phyloP scores from a whole-genome alignment of 2,113 vertebrate genomes.

The Orthonyx spaldingii region DNA sequence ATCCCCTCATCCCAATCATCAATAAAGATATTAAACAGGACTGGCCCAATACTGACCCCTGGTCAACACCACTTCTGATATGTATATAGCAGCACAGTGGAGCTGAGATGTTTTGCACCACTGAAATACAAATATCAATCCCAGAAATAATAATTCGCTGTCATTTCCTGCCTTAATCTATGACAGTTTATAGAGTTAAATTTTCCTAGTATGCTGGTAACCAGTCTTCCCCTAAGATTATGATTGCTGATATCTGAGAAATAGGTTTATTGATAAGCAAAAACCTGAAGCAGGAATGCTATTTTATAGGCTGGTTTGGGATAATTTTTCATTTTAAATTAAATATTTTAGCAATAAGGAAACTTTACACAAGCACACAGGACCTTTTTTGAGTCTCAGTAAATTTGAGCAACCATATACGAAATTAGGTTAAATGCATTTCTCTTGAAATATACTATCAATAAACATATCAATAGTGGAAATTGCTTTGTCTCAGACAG shows the following conservation, averaged over 20 bases:
- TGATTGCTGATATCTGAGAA: not conserved
- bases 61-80: not conserved
- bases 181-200: not conserved
- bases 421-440: not conserved
- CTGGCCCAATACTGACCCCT: not conserved
- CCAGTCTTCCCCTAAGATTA: not conserved
- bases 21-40: not conserved
- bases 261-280: not conserved
- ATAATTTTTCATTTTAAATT: not conserved
- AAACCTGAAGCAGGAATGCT: not conserved
- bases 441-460: not conserved
- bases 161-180: not conserved
- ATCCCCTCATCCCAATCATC: rapidly evolving
- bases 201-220: not conserved
- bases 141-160: not conserved
- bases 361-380: not conserved
- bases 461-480: not conserved
- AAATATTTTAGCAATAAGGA: not conserved
- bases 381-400: not conserved
- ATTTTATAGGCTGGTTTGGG: not conserved
- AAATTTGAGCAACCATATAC: not conserved
- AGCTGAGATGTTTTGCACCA: not conserved
- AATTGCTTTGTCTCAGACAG: not conserved
- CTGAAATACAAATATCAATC: not conserved
- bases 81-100: not conserved